Base-by-base conservation (phyloP, 2,888 invertebrate genomes). In the Cantharis flavilabris region DNA sequence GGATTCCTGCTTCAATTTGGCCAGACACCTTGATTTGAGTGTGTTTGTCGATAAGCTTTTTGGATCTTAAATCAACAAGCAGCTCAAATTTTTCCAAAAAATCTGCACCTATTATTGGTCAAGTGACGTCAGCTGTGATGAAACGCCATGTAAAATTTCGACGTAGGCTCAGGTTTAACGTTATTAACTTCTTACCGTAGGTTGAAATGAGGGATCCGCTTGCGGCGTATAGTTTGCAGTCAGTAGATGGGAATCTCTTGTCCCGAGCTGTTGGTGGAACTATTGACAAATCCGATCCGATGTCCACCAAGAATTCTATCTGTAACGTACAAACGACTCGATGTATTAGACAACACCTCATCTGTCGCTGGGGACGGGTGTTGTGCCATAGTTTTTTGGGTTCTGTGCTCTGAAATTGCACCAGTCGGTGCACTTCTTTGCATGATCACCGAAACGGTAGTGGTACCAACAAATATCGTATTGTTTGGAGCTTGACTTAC, bases 171-270 rank as follows among this genome's bases (percentile, higher is more conserved):
- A 72, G 7, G 13, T 23, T 65, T 16, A 71, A 1, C 14, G n/a
- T 16, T 9, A 72, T 1, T 14, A 65, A 11, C 1, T 30, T 20
- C 1, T 14, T 9, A 3, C 72, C 72, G 16, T 64, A 64, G 0
- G 72, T 72, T 4, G 63, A 10, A 9, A 65, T 72, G 1, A 16
- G 3, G 2, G 72, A 30, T 4, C 65, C 65, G 11, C 33, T 72
- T n/a, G 64, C 72, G 14, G 62, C 71, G 11, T 10, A 71, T 23
- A 71, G n/a, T 71, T 71, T 71, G 20, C 28, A 71, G 2, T 70
- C 16, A n/a, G 10, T 14, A 2, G 16, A n/a, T 9, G 16, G 16
- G 16, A 1, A 16, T n/a, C 11, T 62, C 2, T 28, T 28, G 9
- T 3, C 10, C 9, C 1, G 2, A 10, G 9, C 28, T 28, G 28